phyloP scores from a whole-genome alignment of 2,113 vertebrate species.

The Leptodactylus fuscus region DNA sequence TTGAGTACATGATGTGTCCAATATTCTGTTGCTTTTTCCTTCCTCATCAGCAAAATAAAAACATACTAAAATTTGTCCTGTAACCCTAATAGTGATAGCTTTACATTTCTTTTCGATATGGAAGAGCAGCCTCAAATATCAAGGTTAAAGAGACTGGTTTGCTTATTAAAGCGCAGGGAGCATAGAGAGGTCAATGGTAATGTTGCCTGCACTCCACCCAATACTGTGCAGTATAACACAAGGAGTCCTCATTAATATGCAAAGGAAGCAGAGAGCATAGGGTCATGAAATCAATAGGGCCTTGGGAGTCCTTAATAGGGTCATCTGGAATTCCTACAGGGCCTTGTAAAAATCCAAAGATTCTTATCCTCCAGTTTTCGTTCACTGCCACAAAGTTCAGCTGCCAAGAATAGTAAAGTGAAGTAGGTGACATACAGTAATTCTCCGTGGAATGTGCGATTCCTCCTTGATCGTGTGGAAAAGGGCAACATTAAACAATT shows the following conservation, averaged over 20 bases:
- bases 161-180: constrained; percentile 70
- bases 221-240: constrained; percentile 63
- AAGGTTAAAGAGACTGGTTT: constrained; percentile 64
- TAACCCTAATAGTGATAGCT: neutral
- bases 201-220: constrained; percentile 61
- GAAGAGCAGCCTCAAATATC: constrained; percentile 60
- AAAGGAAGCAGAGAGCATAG: constrained; percentile 68
- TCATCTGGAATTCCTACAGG: constrained; percentile 58
- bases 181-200: constrained; percentile 68
- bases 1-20: too few species aligned
- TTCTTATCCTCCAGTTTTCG: constrained; percentile 15
- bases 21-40: too few species aligned
- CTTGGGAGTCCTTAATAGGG: constrained; percentile 35
- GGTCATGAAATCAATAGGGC: constrained; percentile 63
- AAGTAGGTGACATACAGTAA: constrained; percentile 1
- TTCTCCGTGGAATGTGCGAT: neutral
- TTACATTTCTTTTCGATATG: constrained; percentile 20
- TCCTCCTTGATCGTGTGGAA: neutral
- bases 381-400: neutral
- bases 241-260: constrained; percentile 68
- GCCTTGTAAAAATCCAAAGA: constrained; percentile 50
- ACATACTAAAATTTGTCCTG: neutral
- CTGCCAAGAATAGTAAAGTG: neutral
- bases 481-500: neutral
- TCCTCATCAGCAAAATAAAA: too few species aligned